Evolutionary conservation across 2,113 vertebrate genomes (phyloP).

Genomic region (Muntiacus reevesi): DNA sequence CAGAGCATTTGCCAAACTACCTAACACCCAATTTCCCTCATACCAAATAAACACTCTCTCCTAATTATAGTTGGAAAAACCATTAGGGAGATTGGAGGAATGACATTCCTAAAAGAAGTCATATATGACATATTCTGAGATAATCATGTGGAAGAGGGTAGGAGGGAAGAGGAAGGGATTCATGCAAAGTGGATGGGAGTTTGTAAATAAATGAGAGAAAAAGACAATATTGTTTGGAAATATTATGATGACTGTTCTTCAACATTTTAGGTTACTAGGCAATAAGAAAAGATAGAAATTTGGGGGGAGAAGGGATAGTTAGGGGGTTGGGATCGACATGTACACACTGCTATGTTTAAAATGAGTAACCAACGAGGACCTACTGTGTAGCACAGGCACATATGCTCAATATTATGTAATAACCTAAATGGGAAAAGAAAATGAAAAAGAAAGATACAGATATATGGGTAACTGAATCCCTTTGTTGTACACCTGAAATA

Average conservation of each 20-base stretch:
- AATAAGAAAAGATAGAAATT: not conserved
- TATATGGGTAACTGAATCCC: not conserved
- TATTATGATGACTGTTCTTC: not conserved
- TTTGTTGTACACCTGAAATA: not conserved
- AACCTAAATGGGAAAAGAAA: not conserved
- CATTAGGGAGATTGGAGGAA: not conserved
- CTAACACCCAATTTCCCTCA: not conserved
- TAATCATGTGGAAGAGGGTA: not conserved
- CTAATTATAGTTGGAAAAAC: not conserved
- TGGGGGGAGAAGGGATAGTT: not conserved
- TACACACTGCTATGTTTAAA: not conserved
- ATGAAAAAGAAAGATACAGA: not conserved
- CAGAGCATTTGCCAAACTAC: not conserved
- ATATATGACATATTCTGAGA: not conserved
- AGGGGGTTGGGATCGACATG: not conserved
- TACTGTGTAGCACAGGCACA: not conserved
- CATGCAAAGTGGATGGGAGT: not conserved
- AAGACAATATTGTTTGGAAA: not conserved
- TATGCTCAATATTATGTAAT: not conserved
- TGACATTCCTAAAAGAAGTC: not conserved
- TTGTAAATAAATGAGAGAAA: not conserved
- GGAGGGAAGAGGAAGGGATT: not conserved
- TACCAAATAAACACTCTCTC: not conserved
- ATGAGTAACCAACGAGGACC: not conserved
- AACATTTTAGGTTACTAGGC: not conserved